Conservation (phyloP, 2,888 invertebrate species). For the Liopterus haemorrhoidalis region DNA sequence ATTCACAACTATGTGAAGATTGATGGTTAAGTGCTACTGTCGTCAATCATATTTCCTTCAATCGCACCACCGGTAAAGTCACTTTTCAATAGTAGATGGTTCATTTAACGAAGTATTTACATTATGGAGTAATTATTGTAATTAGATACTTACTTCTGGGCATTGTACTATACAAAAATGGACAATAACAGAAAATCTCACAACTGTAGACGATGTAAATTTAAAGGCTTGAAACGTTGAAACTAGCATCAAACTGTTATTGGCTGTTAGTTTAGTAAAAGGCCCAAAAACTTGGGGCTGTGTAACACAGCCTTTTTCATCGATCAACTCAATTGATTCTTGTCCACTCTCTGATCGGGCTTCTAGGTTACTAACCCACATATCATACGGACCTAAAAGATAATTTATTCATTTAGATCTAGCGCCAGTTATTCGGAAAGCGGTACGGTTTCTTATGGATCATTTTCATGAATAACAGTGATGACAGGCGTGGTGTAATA, state of each 20-base stretch:
- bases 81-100: too few species aligned
- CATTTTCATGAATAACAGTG: too few species aligned
- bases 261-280: conserved; percentile 42
- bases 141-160: conserved; percentile 50
- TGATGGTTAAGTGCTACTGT: too few species aligned
- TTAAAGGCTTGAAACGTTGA: conserved; percentile 78
- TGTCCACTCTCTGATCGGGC: conserved; percentile 72
- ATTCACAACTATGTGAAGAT: too few species aligned
- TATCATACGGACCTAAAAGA: conserved; percentile 50
- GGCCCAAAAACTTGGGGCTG: conserved; percentile 54
- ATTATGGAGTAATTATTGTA: not conserved
- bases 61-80: too few species aligned
- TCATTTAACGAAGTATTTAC: not conserved
- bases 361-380: conserved; percentile 71
- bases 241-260: conserved; percentile 46
- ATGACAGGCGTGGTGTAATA: too few species aligned
- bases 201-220: conserved; percentile 76
- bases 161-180: conserved; percentile 73
- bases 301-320: conserved; percentile 74
- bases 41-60: too few species aligned
- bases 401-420: too few species aligned
- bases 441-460: too few species aligned
- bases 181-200: conserved; percentile 75
- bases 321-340: conserved; percentile 67
- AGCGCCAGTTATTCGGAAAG: too few species aligned